Conservation (phyloP, 2,113 vertebrate species). For the Phrynocephalus versicolor region DNA sequence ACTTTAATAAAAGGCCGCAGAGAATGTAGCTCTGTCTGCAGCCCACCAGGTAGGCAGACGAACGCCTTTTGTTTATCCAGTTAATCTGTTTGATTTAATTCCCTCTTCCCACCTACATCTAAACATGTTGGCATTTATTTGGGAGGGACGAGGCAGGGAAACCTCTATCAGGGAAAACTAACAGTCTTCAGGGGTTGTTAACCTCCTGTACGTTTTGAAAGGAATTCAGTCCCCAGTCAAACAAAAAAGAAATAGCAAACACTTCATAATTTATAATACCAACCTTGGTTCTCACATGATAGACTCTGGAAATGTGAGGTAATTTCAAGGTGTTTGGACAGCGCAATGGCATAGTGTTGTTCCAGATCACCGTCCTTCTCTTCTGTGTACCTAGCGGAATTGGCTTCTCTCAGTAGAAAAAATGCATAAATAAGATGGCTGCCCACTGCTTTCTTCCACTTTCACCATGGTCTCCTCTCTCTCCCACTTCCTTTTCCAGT, state of each 20-base stretch:
- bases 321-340: conserved; percentile 37
- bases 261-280: conserved; percentile 30
- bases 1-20: not conserved
- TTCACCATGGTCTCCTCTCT: no score
- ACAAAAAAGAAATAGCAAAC: conserved; percentile 27
- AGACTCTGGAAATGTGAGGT: conserved; percentile 22
- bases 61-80: not conserved
- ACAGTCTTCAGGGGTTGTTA: conserved; percentile 25
- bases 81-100: conserved; percentile 24
- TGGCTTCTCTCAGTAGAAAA: not conserved
- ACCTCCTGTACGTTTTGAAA: conserved; percentile 29
- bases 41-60: not conserved
- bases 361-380: not conserved
- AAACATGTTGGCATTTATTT: conserved; percentile 13
- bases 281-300: conserved; percentile 25
- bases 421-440: not conserved
- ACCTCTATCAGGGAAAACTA: conserved; percentile 8
- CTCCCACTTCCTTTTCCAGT: no score
- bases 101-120: not conserved
- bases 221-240: conserved; percentile 25
- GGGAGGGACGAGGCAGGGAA: no score
- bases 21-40: not conserved
- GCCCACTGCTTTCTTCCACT: not conserved
- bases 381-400: conserved; percentile 23
- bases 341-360: conserved; percentile 9